phyloP scores from a whole-genome alignment of 2,888 invertebrate species.

The Acleris emargana region DNA sequence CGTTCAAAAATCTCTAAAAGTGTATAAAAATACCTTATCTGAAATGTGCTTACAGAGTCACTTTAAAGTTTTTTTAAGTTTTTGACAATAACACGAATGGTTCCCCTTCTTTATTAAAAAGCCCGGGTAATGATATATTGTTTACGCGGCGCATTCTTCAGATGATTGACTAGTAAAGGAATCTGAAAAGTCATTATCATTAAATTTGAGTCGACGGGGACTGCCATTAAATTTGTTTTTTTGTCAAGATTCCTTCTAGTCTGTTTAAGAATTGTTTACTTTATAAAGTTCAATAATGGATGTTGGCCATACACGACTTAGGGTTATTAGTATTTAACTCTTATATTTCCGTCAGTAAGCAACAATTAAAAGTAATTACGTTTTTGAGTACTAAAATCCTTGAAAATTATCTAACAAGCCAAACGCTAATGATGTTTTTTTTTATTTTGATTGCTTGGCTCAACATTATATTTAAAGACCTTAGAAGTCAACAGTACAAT shows the following conservation, averaged over 20 bases:
- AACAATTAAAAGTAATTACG: too few species aligned
- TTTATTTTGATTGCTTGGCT: too few species aligned
- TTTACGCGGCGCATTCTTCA: conserved; percentile 68
- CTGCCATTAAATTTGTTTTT: conserved; percentile 54
- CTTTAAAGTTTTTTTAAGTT: background rate
- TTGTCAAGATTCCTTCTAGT: conserved; percentile 50
- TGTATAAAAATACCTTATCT: too few species aligned
- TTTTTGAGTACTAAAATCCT: too few species aligned
- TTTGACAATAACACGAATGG: conserved; percentile 16
- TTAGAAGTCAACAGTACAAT: too few species aligned
- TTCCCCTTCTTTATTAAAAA: conserved; percentile 32
- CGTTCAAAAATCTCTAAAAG: too few species aligned
- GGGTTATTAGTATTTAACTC: background rate
- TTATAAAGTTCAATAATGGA: conserved; percentile 8
- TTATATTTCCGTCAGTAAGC: background rate
- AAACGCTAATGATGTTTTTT: too few species aligned
- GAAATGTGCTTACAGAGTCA: background rate
- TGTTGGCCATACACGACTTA: conserved; percentile 4
- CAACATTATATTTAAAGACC: too few species aligned
- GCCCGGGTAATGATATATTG: conserved; percentile 62
- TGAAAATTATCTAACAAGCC: too few species aligned
- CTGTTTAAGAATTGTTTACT: conserved; percentile 39
- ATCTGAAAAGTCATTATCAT: conserved; percentile 68
- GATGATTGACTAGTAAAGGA: conserved; percentile 57
- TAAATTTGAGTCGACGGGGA: conserved; percentile 51